Conservation (phyloP, 2,797 vertebrate genomes). For the Pogoniulus pusillus region DNA sequence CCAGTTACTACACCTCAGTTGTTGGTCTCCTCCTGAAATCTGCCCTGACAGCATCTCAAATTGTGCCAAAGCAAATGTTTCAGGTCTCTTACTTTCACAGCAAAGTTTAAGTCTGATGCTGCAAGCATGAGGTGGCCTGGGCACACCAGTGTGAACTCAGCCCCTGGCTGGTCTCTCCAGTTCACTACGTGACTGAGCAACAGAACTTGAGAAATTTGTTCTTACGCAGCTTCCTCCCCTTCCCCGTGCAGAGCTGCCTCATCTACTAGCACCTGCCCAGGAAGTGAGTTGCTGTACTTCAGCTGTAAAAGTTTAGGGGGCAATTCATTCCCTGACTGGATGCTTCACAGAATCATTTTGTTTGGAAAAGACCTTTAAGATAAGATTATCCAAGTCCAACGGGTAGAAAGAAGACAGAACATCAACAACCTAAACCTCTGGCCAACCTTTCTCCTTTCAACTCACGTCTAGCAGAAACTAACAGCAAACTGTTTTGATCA, state of each 20-base stretch:
- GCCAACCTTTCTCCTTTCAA: slow-evolving; percentile 16
- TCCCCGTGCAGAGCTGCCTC: background rate
- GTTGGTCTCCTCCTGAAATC: background rate
- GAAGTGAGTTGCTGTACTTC: slow-evolving; percentile 4
- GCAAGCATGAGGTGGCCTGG: background rate
- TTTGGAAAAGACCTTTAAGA: no score
- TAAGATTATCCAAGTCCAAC: no score
- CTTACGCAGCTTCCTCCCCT: background rate
- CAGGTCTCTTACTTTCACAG: background rate
- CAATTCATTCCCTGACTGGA: slow-evolving; percentile 8
- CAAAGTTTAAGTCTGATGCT: background rate
- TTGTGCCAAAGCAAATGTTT: slow-evolving; percentile 51
- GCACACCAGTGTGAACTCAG: background rate
- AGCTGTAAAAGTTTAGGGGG: background rate
- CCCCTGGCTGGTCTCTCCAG: background rate
- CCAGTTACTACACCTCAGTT: background rate
- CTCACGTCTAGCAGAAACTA: slow-evolving; percentile 35
- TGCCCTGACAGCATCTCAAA: background rate
- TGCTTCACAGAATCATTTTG: background rate
- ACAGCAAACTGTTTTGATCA: slow-evolving; percentile 39
- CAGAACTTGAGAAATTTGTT: background rate
- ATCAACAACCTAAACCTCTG: background rate
- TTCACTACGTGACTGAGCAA: background rate
- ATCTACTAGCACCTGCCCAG: background rate
- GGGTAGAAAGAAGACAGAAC: slow-evolving; percentile 39